Evolutionary conservation across 2,113 vertebrate species (phyloP), one percentile per base, ranked within the genome.

Genomic region (Rhinolophus sinicus): DNA sequence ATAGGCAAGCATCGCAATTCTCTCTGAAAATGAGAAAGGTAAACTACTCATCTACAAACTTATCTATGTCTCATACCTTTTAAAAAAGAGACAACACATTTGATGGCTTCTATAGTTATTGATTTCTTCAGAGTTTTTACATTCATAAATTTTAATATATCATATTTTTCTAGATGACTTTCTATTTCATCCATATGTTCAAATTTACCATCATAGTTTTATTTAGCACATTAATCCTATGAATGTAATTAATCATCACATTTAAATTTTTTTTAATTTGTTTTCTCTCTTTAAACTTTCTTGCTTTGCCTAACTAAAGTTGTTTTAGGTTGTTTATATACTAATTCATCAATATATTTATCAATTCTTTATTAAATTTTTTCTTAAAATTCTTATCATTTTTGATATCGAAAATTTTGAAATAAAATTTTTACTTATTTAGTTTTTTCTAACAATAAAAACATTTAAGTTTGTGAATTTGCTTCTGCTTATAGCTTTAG

Each of bases 141-240:
- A 70, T 62, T 64, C 52, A 70, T 70, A 78, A 78, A 70, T 40
- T 85, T 91, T 80, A 91, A 24, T 30, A 70, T 38, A 56, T 77
- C 52, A n/a, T 78, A 83, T 78, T 90, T 70, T 85, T 85, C 54
- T 78, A 40, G 40, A 58, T 85, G 44, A 8, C 38, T 76, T 77
- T 75, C 16, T 84, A n/a, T 26, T n/a, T 91, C 64, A 91, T 62
- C 11, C 70, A n/a, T 16, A 26, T 95, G 15, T 28, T 70, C 19
- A 90, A 40, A 90, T 70, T 90, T 62, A 78, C n/a, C 14, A 54
- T 70, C 19, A 88, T 11, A 86, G 38, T 91, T 85, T 85, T 83
- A 78, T 30, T 83, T 70, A 44, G 15, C 15, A 86, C 70, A 78
- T 65, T 44, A 86, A 94, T 52, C 19, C 28, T 35, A 4, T 85